phyloP scores from a whole-genome alignment of 2,797 vertebrate genomes.

The Melanotaenia pygmaea region DNA sequence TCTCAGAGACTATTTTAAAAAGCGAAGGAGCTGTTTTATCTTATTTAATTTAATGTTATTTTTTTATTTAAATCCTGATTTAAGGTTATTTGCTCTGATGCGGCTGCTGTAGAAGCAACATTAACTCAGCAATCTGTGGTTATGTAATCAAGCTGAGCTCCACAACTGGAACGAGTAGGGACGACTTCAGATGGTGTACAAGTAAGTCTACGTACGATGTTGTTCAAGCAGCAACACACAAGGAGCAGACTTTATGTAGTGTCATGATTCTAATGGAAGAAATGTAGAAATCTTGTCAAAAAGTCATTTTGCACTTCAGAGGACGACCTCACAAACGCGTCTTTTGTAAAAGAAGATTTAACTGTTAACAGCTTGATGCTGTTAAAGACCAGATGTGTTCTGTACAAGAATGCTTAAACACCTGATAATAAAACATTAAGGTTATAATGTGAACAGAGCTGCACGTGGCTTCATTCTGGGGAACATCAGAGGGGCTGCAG shows the following conservation, averaged over 20 bases:
- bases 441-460: slow-evolving; percentile 65
- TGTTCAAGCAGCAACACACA: slow-evolving; percentile 52
- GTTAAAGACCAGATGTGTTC: slow-evolving; percentile 79
- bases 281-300: slow-evolving; percentile 63
- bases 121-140: slow-evolving; percentile 57
- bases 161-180: slow-evolving; percentile 48
- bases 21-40: slow-evolving; percentile 85
- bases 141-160: slow-evolving; percentile 64
- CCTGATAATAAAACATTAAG: slow-evolving; percentile 64
- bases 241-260: slow-evolving; percentile 56
- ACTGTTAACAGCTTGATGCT: slow-evolving; percentile 81
- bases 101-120: slow-evolving; percentile 66
- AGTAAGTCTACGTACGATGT: slow-evolving; percentile 55
- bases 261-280: slow-evolving; percentile 58
- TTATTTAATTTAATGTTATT: slow-evolving; percentile 91
- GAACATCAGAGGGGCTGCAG: slow-evolving; percentile 50
- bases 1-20: slow-evolving; percentile 76
- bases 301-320: slow-evolving; percentile 78
- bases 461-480: slow-evolving; percentile 47
- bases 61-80: slow-evolving; percentile 85
- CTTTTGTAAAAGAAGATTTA: slow-evolving; percentile 87
- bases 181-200: slow-evolving; percentile 56
- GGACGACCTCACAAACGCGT: slow-evolving; percentile 79
- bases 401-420: slow-evolving; percentile 81
- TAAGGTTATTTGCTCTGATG: slow-evolving; percentile 66